Base-by-base conservation (phyloP, 1,140 invertebrate species). In the Whitmania pigra region DNA sequence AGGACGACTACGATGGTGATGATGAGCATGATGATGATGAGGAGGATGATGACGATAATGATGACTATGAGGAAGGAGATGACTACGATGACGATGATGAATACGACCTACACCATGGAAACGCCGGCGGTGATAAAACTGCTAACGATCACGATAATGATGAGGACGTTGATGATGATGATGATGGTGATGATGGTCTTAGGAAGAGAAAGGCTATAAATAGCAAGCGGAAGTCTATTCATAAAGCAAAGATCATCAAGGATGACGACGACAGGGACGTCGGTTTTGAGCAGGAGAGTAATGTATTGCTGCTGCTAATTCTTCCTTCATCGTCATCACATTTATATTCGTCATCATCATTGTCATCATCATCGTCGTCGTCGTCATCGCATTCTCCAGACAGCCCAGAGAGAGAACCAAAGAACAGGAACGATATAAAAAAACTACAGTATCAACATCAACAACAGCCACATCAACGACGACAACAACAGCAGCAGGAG, bases 231-330 rank as follows among this genome's bases (percentile, higher is more conserved):
- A 22, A 25, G 57, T 63, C 22, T 2, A 63, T 63, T 22, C 29
- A 63, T 31, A 63, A 63, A 63, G 57, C 57, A 17, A 63, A 25
- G 22, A 63, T 63, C 15, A 63, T 63, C 57, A 63, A 25, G 5
- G 29, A 22, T 63, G 29, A 63, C 29, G 57, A 7, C 13, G 57
- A 25, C n/a, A n/a, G n/a, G n/a, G n/a, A n/a, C 54, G 25, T 3
- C 9, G 43, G 43, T 17, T 0, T 13, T 49, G 9, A 3, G 9
- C 5, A 49, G 13, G 43, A 49, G 43, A 49, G 15, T 13, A 49
- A 49, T 49, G 9, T 49, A 17, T 49, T 49, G 43, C 43, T 49
- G 9, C 15, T 49, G 43, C 43, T 49, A 49, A 49, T 49, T 11
- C 43, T 49, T 49, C 43, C 9, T 17, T 63, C 57, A 63, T 15